Percentiles rank a stretch among this genome's conserved stretches.
Conservation (phyloP, 2,888 invertebrate species). For the Caenorhabditis japonica region DNA sequence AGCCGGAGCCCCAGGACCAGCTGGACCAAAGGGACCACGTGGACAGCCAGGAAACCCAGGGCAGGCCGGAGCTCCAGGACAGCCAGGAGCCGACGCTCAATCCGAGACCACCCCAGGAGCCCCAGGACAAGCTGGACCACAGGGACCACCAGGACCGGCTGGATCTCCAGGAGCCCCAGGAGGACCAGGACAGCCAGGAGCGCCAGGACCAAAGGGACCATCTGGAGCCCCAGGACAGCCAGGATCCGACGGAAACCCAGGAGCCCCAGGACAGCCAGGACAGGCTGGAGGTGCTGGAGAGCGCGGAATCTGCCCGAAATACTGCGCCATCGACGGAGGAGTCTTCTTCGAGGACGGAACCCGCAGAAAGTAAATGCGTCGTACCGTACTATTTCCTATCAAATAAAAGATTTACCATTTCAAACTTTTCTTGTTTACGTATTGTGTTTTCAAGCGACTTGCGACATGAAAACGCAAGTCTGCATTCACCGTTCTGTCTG, state of each 20-base stretch:
- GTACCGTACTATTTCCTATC: neutral
- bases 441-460: too few species aligned
- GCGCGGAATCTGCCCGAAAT: slow-evolving; percentile 74
- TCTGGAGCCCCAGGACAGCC: slow-evolving; percentile 63
- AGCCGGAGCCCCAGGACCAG: slow-evolving; percentile 58
- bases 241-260: slow-evolving; percentile 63
- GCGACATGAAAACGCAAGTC: too few species aligned
- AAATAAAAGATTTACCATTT: slow-evolving; percentile 26
- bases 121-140: slow-evolving; percentile 59
- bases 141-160: slow-evolving; percentile 57
- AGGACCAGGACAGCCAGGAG: slow-evolving; percentile 56
- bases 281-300: slow-evolving; percentile 66
- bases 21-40: slow-evolving; percentile 63
- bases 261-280: slow-evolving; percentile 65
- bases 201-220: slow-evolving; percentile 63
- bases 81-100: slow-evolving; percentile 53
- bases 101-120: slow-evolving; percentile 52
- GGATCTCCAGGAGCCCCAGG: slow-evolving; percentile 62
- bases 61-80: slow-evolving; percentile 52
- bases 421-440: slow-evolving; percentile 3
- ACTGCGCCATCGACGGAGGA: slow-evolving; percentile 75
- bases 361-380: slow-evolving; percentile 50
- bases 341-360: slow-evolving; percentile 76
- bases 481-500: too few species aligned
- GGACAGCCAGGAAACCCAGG: slow-evolving; percentile 67